A percentile compares a stretch with the other conserved stretches of the same genome.
phyloP scores from a whole-genome alignment of 2,113 vertebrate genomes.

The Crotophaga sulcirostris region DNA sequence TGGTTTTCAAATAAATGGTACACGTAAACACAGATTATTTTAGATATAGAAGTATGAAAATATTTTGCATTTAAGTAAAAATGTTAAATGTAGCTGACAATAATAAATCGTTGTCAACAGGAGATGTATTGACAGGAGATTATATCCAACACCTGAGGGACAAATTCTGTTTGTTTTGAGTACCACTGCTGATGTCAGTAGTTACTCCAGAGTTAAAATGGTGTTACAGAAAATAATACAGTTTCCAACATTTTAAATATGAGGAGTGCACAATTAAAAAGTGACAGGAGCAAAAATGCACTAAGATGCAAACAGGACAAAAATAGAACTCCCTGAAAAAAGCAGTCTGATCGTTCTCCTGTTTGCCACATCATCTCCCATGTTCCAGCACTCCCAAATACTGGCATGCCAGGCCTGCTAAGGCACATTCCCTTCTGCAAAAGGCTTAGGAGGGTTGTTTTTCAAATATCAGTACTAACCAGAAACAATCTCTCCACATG shows the following conservation, averaged over 20 bases:
- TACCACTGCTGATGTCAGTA: not conserved
- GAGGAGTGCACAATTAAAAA: not conserved
- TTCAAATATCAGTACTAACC: not conserved
- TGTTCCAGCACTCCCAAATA: not conserved
- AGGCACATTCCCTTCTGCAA: not conserved
- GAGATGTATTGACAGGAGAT: not conserved
- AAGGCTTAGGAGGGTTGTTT: not conserved
- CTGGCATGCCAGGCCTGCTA: not conserved
- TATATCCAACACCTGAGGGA: not conserved
- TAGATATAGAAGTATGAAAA: not conserved
- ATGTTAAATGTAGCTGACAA: not conserved
- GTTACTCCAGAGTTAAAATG: not conserved
- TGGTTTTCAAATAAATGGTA: not conserved
- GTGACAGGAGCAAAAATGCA: not conserved
- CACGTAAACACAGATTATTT: not conserved
- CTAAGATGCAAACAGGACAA: not conserved
- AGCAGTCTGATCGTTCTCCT: not conserved
- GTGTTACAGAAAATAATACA: not conserved
- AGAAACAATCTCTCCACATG: not conserved
- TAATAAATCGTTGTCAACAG: not conserved
- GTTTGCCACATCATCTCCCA: not conserved
- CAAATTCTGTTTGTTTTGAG: not conserved
- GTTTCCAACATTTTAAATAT: not conserved
- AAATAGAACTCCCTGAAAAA: not conserved
- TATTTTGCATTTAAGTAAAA: not conserved